Evolutionary conservation across 2,113 vertebrate genomes (phyloP).

Genomic region (Arvicanthis niloticus): DNA sequence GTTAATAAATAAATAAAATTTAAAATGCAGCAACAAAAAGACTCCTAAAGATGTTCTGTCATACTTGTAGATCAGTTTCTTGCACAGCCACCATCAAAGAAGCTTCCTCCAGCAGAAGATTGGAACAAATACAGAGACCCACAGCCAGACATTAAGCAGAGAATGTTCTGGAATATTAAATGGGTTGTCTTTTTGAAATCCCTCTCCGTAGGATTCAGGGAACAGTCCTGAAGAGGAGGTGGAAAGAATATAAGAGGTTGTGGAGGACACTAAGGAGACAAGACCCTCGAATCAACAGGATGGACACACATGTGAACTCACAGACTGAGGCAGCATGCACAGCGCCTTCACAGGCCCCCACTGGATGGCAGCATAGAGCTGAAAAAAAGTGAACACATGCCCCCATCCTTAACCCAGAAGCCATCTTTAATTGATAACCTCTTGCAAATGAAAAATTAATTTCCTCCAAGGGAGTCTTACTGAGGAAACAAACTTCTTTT

Average conservation of each 20-base stretch:
- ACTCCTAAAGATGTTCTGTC: background rate
- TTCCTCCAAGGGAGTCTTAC: too few species aligned
- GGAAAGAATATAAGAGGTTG: background rate
- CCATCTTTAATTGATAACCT: too few species aligned
- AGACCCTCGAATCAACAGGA: background rate
- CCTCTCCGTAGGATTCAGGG: background rate
- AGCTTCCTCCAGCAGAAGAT: background rate
- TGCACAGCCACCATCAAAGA: too few species aligned
- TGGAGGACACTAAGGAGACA: background rate
- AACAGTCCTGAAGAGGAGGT: background rate
- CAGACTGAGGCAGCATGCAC: background rate
- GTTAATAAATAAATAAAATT: too few species aligned
- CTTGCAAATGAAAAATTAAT: too few species aligned
- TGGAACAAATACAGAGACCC: background rate
- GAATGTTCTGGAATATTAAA: background rate
- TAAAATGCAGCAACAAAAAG: background rate
- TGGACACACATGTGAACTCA: background rate
- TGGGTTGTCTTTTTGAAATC: background rate
- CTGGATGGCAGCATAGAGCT: background rate
- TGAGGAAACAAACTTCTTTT: too few species aligned
- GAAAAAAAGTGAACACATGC: too few species aligned
- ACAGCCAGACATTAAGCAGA: background rate
- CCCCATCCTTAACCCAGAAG: too few species aligned
- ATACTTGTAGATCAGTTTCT: background rate
- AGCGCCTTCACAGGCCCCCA: background rate